A percentile compares a stretch with the other conserved stretches of the same genome.
These are phyloP conservation scores for Catonia carolina DNA, from an alignment of 2,888 invertebrate genomes.

Conservation along the genomic window DNA sequence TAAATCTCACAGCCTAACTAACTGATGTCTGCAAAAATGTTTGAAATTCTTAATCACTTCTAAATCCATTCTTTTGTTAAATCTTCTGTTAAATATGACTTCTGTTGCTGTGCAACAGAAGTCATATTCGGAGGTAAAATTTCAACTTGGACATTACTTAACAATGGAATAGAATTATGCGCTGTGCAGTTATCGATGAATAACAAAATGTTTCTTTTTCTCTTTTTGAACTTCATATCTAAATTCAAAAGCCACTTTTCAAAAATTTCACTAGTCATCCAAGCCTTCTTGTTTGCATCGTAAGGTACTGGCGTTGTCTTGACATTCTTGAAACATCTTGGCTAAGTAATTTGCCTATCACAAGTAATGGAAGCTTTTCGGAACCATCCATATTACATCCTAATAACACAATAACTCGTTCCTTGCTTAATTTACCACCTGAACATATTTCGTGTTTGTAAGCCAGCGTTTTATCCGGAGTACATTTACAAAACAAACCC, in stretches of 20 bases:
- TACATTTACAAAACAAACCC: conserved; percentile 35
- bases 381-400: conserved; percentile 35
- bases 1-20: too few species aligned
- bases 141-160: conserved; percentile 14
- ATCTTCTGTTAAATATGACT: too few species aligned
- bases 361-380: conserved; percentile 18
- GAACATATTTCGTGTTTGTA: conserved; percentile 37
- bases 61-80: too few species aligned
- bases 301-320: conserved; percentile 21
- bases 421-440: conserved; percentile 39
- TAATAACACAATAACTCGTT: conserved; percentile 25
- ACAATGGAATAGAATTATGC: conserved; percentile 7
- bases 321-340: conserved; percentile 20
- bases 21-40: too few species aligned
- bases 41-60: too few species aligned
- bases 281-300: conserved; percentile 22
- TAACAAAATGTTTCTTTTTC: conserved; percentile 13
- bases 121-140: conserved; percentile 20
- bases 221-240: conserved; percentile 9
- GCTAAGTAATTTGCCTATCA: conserved; percentile 27
- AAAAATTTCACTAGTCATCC: conserved; percentile 23
- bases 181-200: conserved; percentile 26
- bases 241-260: conserved; percentile 15
- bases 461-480: conserved; percentile 33
- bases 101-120: conserved; percentile 26